phyloP scores from a whole-genome alignment of 1,140 invertebrate genomes.

The Drosophila lowei region DNA sequence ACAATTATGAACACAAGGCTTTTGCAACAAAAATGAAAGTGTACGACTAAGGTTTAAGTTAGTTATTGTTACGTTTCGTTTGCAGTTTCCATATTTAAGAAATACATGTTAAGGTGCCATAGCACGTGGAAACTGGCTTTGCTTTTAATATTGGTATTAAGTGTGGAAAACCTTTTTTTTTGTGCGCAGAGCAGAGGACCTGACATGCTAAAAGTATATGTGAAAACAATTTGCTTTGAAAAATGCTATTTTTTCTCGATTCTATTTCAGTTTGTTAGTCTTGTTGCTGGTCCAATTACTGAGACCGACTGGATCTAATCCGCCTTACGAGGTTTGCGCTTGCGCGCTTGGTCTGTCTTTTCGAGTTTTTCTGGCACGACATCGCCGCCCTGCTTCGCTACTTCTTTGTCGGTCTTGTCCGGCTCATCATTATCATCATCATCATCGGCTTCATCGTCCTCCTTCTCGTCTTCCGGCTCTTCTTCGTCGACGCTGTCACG shows the following conservation, averaged over 20 bases:
- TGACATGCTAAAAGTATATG: slow-evolving; percentile 17
- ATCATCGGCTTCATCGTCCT: slow-evolving; percentile 21
- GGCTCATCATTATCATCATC: slow-evolving; percentile 4
- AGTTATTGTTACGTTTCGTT: slow-evolving; percentile 68
- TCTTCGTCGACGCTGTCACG: slow-evolving; percentile 48
- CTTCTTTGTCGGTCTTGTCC: slow-evolving; percentile 23
- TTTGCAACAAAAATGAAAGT: slow-evolving; percentile 35
- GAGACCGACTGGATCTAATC: slow-evolving; percentile 83
- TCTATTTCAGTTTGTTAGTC: slow-evolving; percentile 61
- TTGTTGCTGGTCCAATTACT: slow-evolving; percentile 52
- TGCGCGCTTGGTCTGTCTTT: slow-evolving; percentile 84
- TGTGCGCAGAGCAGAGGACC: slow-evolving; percentile 31
- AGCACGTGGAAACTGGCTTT: neutral
- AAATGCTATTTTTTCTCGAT: slow-evolving; percentile 29
- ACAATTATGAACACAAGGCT: slow-evolving; percentile 51
- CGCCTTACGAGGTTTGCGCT: slow-evolving; percentile 86
- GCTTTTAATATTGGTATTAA: slow-evolving; percentile 32
- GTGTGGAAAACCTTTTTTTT: slow-evolving; percentile 17
- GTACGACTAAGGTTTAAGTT: slow-evolving; percentile 52
- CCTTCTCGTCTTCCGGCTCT: slow-evolving; percentile 61
- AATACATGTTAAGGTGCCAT: slow-evolving; percentile 57
- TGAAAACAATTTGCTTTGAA: slow-evolving; percentile 15
- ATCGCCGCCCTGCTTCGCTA: slow-evolving; percentile 38
- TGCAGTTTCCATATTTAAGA: slow-evolving; percentile 50
- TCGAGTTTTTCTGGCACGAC: slow-evolving; percentile 44